Evolutionary conservation across 1,140 invertebrate genomes (phyloP).

Genomic region (Ridgeia piscesae): DNA sequence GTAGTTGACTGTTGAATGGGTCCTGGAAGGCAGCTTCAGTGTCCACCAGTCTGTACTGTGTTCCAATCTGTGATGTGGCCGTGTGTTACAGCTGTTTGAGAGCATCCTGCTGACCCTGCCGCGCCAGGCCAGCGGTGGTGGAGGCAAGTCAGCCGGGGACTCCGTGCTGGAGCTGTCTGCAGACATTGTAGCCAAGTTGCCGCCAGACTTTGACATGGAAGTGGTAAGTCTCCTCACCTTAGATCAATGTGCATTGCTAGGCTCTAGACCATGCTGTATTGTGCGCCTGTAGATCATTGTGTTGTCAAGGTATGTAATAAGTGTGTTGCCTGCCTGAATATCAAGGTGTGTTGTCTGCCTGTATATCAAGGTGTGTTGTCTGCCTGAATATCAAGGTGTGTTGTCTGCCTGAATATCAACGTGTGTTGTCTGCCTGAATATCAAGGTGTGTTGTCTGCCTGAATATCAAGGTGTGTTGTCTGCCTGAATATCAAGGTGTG

Average conservation of each 20-base stretch:
- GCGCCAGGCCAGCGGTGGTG: conserved; percentile 62
- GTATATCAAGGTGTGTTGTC: too few relatives aligned
- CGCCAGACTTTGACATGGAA: conserved; percentile 54
- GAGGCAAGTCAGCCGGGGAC: conserved; percentile 50
- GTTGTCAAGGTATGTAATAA: too few relatives aligned
- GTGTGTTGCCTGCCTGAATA: too few relatives aligned
- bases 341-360: too few relatives aligned
- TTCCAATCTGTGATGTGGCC: background rate
- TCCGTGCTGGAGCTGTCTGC: conserved; percentile 53
- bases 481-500: too few relatives aligned
- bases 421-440: background rate
- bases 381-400: too few relatives aligned
- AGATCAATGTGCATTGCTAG: too few relatives aligned
- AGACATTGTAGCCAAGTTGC: conserved; percentile 56
- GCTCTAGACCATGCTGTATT: too few relatives aligned
- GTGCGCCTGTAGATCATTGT: too few relatives aligned
- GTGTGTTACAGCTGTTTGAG: conserved; percentile 66
- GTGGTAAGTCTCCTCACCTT: conserved; percentile 34
- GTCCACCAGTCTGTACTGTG: background rate
- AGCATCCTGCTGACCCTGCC: conserved; percentile 76
- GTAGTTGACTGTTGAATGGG: too few relatives aligned
- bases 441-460: conserved; percentile 19
- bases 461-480: too few relatives aligned
- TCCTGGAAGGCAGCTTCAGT: too few relatives aligned
- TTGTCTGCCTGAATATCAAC: background rate